Evolutionary conservation across 1,140 invertebrate genomes (phyloP).

Genomic region (Sarcophaga bullata): DNA sequence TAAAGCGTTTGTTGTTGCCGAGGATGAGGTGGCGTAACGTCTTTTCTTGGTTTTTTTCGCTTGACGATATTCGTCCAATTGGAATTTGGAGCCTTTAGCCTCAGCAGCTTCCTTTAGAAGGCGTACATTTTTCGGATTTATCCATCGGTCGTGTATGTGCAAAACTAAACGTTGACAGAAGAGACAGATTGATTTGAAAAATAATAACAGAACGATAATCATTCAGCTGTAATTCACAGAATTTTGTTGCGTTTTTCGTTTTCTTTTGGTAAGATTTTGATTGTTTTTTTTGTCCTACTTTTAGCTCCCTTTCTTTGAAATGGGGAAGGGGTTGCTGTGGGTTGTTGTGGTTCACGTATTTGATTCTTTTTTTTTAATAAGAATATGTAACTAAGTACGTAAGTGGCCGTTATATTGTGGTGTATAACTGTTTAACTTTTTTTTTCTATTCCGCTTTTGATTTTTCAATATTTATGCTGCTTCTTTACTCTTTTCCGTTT

Average conservation of each 20-base stretch:
- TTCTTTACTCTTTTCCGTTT: background rate
- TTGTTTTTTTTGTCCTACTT: background rate
- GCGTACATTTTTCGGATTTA: constrained; percentile 59
- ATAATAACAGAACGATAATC: constrained; percentile 64
- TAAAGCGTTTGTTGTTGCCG: constrained; percentile 29
- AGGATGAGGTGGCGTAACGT: background rate
- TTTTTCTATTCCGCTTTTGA: background rate
- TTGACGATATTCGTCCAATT: constrained; percentile 27
- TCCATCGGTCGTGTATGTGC: constrained; percentile 62
- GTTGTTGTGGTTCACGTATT: background rate
- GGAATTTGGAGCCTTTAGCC: constrained; percentile 44
- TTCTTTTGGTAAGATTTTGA: background rate
- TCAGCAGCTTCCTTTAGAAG: constrained; percentile 61
- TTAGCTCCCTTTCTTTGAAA: background rate
- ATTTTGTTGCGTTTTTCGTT: background rate
- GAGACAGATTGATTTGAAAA: constrained; percentile 64
- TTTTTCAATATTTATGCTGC: background rate
- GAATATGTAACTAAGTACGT: background rate
- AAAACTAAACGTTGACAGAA: constrained; percentile 64
- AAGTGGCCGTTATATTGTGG: background rate
- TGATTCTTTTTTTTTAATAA: too few species aligned
- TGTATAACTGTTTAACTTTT: background rate
- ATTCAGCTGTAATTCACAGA: constrained; percentile 44
- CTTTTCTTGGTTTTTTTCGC: background rate
- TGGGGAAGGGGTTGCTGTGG: background rate